Evolutionary conservation across 2,113 vertebrate genomes (phyloP), one percentile per base, ranked within the genome.

Genomic region (Brachionichthys hirsutus): DNA sequence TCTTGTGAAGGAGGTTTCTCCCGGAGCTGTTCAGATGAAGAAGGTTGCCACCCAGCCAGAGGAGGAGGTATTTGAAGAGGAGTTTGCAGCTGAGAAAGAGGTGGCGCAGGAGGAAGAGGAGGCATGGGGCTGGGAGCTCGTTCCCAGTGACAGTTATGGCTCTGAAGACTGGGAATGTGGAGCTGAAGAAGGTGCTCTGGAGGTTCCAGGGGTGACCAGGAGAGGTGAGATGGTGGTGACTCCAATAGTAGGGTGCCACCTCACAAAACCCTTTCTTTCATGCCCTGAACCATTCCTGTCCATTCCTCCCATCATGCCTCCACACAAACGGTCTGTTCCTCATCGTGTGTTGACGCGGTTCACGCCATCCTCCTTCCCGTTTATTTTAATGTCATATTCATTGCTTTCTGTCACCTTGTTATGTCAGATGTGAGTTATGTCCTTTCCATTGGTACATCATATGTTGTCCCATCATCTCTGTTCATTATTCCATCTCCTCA

Each of bases 191-290:
- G 90, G 85, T 15, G 85, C 89, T 71, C 47, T 92, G 84, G 91
- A 94, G 70, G 89, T 91, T 83, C 91, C 94, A 70, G 91, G 88
- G 73, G 89, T 92, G 71, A 67, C 90, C 84, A 91, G 90, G 86
- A 90, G 91, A 95, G 94, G 94, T 95, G 94, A 95, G 94, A 92
- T 75, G 86, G 85, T 78, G 54, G 53, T 75, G 68, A 57, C 74
- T 64, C 83, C 66, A 78, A 83, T 47, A 19, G 84, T 82, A 74
- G 84, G 62, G 10, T 49, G 86, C 70, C 52, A 78, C 59, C 84
- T 69, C 64, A 79, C 82, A 80, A 64, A 79, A 56, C 60, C 50
- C 68, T 43, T 35, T 59, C 47, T 80, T 53, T 83, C 85, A 58
- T 87, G 65, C 65, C 77, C 68, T 59, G 63, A 84, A 86, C 90